Base-by-base conservation (phyloP, 1,140 invertebrate genomes). In the Vollenhovia emeryi region DNA sequence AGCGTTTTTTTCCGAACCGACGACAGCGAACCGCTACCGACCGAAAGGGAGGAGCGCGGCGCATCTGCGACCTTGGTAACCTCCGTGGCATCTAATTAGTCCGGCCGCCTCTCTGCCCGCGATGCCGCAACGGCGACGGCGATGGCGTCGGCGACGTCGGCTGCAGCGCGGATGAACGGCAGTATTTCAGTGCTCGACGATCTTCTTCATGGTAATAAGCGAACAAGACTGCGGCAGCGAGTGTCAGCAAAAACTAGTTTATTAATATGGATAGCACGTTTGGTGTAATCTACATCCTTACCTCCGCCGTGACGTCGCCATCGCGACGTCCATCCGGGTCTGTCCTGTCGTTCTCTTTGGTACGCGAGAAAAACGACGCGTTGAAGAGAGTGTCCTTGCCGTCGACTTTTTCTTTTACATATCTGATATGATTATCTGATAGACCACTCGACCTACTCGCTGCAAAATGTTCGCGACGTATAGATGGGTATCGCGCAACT, bases 211-310 rank as follows among this genome's bases (percentile, higher is more conserved):
- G 71, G 66, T 80, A 86, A 86, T 90, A 60, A 84, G 74, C 69
- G 55, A 84, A 87, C 68, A 60, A 62, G 60, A 80, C 27, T 40
- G 11, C 13, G 50, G 21, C 40, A 45, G 73, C 45, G 52, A 60
- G 36, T 59, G 45, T 33, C 48, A 69, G 82, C 75, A 91, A 91
- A 90, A 91, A 91, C 90, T 91, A 91, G 88, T 91, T 91, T 91
- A 91, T 91, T 90, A 91, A 91, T 91, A 91, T 90, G 90, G 71
- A 73, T 87, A 89, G 85, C 90, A 89, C 86, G 90, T 82, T 86
- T 83, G 79, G 66, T 48, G 84, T 91, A 91, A 89, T 91, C 79
- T 86, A 59, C 62, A 66, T 76, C 80, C 55, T 24, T 82, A 75
- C 48, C 52, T 55, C 11, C 74, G 36, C 45, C n/a, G 36, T 33